These are phyloP conservation scores for Bombycilla garrulus DNA, from an alignment of 2,113 vertebrate species.

Conservation along the genomic window DNA sequence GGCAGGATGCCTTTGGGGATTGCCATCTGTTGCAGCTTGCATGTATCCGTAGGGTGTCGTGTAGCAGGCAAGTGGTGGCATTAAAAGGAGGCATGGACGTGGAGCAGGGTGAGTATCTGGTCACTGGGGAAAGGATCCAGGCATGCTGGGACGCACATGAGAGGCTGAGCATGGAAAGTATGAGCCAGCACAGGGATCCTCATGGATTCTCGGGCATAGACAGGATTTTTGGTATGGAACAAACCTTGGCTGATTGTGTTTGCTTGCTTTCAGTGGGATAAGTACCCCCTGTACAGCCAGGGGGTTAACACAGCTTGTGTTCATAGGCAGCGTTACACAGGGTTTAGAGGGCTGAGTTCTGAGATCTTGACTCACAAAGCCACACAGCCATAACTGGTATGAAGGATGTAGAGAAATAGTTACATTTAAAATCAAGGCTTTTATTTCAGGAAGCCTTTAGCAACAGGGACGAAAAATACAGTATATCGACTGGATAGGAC, in stretches of 20 bases:
- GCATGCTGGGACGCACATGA: neutral
- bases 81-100: rapidly evolving
- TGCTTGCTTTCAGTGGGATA: neutral
- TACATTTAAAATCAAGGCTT: neutral
- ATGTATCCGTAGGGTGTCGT: neutral
- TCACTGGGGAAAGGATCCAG: neutral
- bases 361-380: neutral
- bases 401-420: neutral
- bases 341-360: neutral
- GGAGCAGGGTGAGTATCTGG: neutral
- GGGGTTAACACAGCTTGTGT: neutral
- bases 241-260: neutral
- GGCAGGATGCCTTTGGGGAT: constrained; percentile 3
- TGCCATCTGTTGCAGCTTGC: neutral
- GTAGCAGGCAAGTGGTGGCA: neutral
- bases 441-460: neutral
- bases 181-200: neutral
- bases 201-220: rapidly evolving
- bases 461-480: neutral
- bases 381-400: neutral
- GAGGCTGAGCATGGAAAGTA: neutral
- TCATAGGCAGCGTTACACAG: neutral
- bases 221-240: neutral
- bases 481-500: neutral
- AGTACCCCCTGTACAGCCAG: neutral